Evolutionary conservation across 2,797 vertebrate species (phyloP), one percentile per base, ranked within the genome.

Genomic region (Salarias fasciatus): DNA sequence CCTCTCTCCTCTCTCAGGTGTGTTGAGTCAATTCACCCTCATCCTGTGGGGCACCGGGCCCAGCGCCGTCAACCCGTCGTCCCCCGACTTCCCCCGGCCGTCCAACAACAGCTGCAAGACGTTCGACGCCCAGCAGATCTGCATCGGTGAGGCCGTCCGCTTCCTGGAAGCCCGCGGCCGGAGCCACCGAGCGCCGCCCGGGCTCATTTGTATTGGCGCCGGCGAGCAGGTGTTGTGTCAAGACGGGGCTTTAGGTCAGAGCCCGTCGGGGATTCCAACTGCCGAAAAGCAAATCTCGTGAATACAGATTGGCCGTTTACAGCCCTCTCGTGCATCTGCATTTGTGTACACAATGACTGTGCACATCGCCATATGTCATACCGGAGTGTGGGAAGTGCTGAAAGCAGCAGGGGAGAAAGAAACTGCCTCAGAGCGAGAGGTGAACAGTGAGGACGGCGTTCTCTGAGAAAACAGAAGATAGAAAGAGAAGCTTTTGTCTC

Each of bases 71-170:
- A 90, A 90, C 88, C 89, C 92, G 14, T 92, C 90, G 0, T 84
- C 88, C 0, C 86, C 86, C 0, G 88, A 92, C 63, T 92, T 95
- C 74, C 88, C 92, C 31, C 91, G 94, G 14, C 91, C 95, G 0
- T 95, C 96, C 77, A 96, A 95, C 91, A 95, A 92, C 2, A 97
- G 97, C 90, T 99, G 96, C 92, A 98, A 96, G 91, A 98, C 94
- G 1, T 94, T 97, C 41, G 94, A 97, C 0, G 90, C 95, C 4
- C 93, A 96, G 86, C 97, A 98, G 91, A 94, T 97, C 72, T 99
- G 97, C 0, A 96, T 98, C 65, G 97, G 97, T 98, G 72, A 92
- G 91, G 54, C 54, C 38, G 37, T 12, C n/a, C 5, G 0, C 31
- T 11, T 8, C 51, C 57, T 55, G 52, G 13, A 8, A 7, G 60